Evolutionary conservation across 1,140 invertebrate species (phyloP).

Genomic region (Eriocheir sinensis): DNA sequence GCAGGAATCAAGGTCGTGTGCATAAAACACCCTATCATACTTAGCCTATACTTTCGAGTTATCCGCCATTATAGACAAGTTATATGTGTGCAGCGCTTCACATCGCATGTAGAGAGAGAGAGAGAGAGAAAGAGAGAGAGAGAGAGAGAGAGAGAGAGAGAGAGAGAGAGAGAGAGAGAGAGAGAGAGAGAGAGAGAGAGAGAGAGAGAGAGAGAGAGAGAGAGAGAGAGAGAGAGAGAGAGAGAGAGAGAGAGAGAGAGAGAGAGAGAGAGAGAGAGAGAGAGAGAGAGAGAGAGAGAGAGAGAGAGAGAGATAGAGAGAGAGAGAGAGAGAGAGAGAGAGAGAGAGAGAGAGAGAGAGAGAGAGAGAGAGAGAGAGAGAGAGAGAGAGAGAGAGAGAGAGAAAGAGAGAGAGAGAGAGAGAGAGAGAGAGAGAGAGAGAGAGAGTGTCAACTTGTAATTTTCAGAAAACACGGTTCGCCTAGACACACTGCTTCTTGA

Average conservation of each 20-base stretch:
- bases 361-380: neutral
- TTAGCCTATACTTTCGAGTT: too few species aligned
- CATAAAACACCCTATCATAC: too few species aligned
- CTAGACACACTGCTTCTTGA: too few species aligned
- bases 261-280: neutral
- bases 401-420: neutral
- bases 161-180: neutral
- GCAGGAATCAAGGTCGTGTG: too few species aligned
- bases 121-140: too few species aligned
- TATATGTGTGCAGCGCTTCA: too few species aligned
- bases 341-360: neutral
- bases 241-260: neutral
- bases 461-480: too few species aligned
- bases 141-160: neutral
- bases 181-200: neutral
- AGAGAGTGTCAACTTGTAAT: too few species aligned
- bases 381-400: neutral
- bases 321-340: neutral
- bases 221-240: neutral
- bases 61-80: too few species aligned
- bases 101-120: too few species aligned
- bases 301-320: neutral
- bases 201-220: neutral
- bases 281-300: neutral
- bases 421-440: slow-evolving; percentile 34